These are phyloP conservation scores for Drosophila ustulata DNA, from an alignment of 2,888 invertebrate species.

Conservation along the genomic window DNA sequence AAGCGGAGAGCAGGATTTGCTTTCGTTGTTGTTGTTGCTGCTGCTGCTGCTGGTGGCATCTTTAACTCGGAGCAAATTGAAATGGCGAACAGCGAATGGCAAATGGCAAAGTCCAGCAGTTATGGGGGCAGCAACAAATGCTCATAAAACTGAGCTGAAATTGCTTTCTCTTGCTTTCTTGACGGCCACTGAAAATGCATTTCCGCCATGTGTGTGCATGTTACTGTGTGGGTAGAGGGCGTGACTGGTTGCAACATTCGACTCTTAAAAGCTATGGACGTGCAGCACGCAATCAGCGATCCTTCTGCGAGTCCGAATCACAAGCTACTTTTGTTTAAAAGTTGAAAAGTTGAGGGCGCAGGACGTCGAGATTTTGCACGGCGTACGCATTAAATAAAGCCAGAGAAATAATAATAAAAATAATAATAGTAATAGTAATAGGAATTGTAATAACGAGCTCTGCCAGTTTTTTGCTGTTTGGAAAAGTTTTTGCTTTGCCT, in stretches of 20 bases:
- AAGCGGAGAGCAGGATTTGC: not conserved
- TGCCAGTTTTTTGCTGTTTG: conserved; percentile 60
- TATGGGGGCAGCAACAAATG: conserved; percentile 57
- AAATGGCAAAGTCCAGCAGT: conserved; percentile 25
- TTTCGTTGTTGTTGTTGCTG: not conserved
- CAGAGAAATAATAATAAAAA: conserved; percentile 41
- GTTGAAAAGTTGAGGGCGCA: conserved; percentile 51
- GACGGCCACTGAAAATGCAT: conserved; percentile 78
- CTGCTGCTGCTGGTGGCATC: conserved; percentile 38
- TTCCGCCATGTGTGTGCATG: conserved; percentile 53
- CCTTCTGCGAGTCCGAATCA: conserved; percentile 54
- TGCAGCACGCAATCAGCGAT: conserved; percentile 70
- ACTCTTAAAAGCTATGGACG: conserved; percentile 72
- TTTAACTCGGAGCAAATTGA: conserved; percentile 71
- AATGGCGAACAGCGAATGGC: conserved; percentile 42
- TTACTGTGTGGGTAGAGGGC: conserved; percentile 40
- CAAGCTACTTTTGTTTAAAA: conserved; percentile 75
- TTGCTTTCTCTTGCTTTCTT: conserved; percentile 79
- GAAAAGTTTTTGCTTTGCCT: conserved; percentile 50
- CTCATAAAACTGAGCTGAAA: conserved; percentile 74
- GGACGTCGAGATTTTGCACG: conserved; percentile 14
- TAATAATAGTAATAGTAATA: conserved; percentile 62
- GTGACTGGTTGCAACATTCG: conserved; percentile 66
- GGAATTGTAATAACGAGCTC: conserved; percentile 68
- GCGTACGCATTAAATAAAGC: conserved; percentile 57